phyloP scores from a whole-genome alignment of 2,797 vertebrate species.

The Sebastes melanostomus region DNA sequence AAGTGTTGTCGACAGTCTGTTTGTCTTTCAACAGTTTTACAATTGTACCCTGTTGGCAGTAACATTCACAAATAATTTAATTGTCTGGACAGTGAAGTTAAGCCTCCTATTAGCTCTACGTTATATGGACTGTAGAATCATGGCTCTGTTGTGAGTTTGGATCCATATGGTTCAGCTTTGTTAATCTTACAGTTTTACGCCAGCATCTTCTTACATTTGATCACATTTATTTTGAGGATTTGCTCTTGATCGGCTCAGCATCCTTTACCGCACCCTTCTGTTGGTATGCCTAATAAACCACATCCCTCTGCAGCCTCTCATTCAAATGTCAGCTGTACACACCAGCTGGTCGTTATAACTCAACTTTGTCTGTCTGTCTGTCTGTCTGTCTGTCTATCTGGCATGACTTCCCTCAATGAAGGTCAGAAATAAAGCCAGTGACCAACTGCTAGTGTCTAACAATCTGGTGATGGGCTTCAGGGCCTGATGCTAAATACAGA shows the following conservation, averaged over 20 bases:
- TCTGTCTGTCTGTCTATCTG: slow-evolving; percentile 15
- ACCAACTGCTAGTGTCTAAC: slow-evolving; percentile 22
- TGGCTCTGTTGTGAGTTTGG: not conserved
- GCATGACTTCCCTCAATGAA: slow-evolving; percentile 9
- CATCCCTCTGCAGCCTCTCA: slow-evolving; percentile 19
- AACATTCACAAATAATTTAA: not conserved
- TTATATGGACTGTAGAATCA: not conserved
- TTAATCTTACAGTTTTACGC: not conserved
- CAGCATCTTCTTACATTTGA: not conserved
- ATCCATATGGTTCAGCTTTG: not conserved
- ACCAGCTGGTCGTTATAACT: slow-evolving; percentile 48
- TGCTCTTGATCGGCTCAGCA: not conserved
- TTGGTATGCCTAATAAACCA: slow-evolving; percentile 26
- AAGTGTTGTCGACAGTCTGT: not conserved
- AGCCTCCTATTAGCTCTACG: not conserved
- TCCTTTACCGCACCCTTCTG: slow-evolving; percentile 7
- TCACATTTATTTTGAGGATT: slow-evolving; percentile 14
- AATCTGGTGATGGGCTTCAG: slow-evolving; percentile 27
- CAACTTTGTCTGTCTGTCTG: slow-evolving; percentile 8
- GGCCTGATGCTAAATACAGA: slow-evolving; percentile 13
- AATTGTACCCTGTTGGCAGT: not conserved
- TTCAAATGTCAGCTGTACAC: slow-evolving; percentile 44
- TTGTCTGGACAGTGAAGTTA: not conserved
- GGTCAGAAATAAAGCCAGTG: slow-evolving; percentile 24
- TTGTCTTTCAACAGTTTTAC: slow-evolving; percentile 8